phyloP scores from a whole-genome alignment of 1,140 invertebrate genomes.

The Myzus persicae region DNA sequence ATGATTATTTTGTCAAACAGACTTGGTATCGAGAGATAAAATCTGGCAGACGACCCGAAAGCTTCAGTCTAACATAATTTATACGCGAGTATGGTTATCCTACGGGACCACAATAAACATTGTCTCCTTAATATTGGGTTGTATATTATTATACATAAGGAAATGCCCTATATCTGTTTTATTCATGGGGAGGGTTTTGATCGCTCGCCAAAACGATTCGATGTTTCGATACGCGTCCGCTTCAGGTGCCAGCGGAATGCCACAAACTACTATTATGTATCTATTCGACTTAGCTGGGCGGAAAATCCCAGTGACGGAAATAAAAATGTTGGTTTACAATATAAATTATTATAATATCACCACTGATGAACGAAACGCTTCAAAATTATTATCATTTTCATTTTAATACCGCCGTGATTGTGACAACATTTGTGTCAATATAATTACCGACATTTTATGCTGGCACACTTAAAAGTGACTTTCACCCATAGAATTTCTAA shows the following conservation, averaged over 20 bases:
- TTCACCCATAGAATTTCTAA: not conserved
- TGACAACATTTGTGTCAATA: not conserved
- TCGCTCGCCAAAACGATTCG: not conserved
- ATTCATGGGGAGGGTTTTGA: conserved; percentile 4
- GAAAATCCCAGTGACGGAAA: not conserved
- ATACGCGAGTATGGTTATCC: not conserved
- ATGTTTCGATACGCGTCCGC: not conserved
- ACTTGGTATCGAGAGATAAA: not conserved
- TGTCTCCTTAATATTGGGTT: not conserved
- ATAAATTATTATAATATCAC: too few species aligned
- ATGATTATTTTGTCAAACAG: not conserved
- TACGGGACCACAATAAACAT: not conserved
- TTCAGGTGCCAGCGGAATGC: not conserved
- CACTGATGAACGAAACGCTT: not conserved
- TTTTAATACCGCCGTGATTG: not conserved
- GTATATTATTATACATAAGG: not conserved
- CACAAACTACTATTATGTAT: not conserved
- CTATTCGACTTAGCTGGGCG: too few species aligned
- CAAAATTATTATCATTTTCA: not conserved
- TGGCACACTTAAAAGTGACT: not conserved
- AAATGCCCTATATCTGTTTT: not conserved
- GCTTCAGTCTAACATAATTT: not conserved
- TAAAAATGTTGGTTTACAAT: too few species aligned
- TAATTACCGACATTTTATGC: not conserved
- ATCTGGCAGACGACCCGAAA: not conserved